Base-by-base conservation (phyloP, 2,888 invertebrate species). In the Antheraea assamensis region DNA sequence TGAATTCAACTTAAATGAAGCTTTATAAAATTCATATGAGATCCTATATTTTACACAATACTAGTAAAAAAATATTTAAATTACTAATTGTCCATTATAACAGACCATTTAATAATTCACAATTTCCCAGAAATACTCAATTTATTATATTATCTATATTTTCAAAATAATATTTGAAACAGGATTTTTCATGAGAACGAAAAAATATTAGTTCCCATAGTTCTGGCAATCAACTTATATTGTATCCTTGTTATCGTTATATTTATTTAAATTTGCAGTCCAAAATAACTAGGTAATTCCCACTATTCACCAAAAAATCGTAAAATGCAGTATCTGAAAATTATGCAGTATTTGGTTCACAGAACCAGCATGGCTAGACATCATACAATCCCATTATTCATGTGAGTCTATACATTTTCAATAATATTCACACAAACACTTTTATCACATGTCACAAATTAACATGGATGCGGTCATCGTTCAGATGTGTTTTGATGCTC, bases 401-500 rank as follows among this genome's bases (percentile, higher is more conserved):
- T 58, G 24, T 27, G 27, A 30, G 30, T 64, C 61, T 27, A 27
- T 24, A 61, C 27, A 27, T 61, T 66, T 35, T 35, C 35, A 35
- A n/a, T n/a, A 35, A 68, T 68, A 35, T 68, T 68, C 68, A 73
- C 47, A 52, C 47, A 30, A 52, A 55, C 68, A 73, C 73, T 78
- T 72, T 77, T 42, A 72, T 73, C 76, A 77, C 80, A 76, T 73
- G 64, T 70, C 64, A 68, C 42, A 70, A 73, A 70, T 73, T 52
- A 13, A 42, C 15, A 35, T 68, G 55, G 35, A 68, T n/a, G 13
- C 68, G 35, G n/a, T 68, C 35, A 68, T 68, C 31, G 27, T 52
- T 55, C 24, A 27, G 19, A 21, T 31, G n/a, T 27, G 35, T 73
- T 19, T 24, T 17, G 68, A 5, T 30, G 15, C 27, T 49, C 70